Conservation (phyloP, 1,140 invertebrate genomes). For the Conopomorpha cramerella region DNA sequence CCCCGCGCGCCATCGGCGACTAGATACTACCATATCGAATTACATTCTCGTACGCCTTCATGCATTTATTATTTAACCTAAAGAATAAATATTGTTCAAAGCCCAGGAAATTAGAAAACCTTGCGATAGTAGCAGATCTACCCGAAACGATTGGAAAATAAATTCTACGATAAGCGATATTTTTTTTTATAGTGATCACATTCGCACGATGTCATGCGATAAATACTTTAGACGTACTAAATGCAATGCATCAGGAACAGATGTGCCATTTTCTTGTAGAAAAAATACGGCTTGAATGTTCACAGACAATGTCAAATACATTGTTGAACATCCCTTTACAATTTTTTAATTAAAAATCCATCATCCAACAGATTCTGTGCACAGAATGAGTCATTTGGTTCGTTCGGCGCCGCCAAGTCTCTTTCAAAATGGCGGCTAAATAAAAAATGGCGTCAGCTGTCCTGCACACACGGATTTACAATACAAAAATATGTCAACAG, state of each 20-base stretch:
- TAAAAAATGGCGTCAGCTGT: slow-evolving; percentile 19
- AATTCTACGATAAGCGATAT: slow-evolving; percentile 31
- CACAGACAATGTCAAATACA: slow-evolving; percentile 23
- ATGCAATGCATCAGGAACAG: slow-evolving; percentile 24
- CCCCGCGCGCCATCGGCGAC: slow-evolving; percentile 28
- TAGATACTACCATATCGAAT: slow-evolving; percentile 42
- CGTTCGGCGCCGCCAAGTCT: slow-evolving; percentile 32
- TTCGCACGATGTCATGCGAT: slow-evolving; percentile 23
- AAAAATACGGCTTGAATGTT: slow-evolving; percentile 36
- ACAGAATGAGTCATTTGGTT: slow-evolving; percentile 34
- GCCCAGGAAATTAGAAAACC: too few species aligned
- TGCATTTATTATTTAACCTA: slow-evolving; percentile 15
- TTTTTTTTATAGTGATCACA: slow-evolving; percentile 39
- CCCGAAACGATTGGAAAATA: slow-evolving; percentile 29
- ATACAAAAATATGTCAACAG: too few species aligned
- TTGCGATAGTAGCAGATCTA: slow-evolving; percentile 33
- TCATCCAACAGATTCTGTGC: slow-evolving; percentile 29
- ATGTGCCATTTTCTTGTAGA: slow-evolving; percentile 10
- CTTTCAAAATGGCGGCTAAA: slow-evolving; percentile 15
- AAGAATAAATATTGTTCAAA: slow-evolving; percentile 40
- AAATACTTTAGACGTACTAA: slow-evolving; percentile 40
- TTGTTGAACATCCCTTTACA: slow-evolving; percentile 28
- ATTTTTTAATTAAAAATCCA: slow-evolving; percentile 19
- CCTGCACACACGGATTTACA: background rate
- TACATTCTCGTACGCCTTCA: slow-evolving; percentile 21